Percentiles rank a stretch among this genome's conserved stretches.
phyloP scores from a whole-genome alignment of 2,113 vertebrate species.

The Thymallus thymallus region DNA sequence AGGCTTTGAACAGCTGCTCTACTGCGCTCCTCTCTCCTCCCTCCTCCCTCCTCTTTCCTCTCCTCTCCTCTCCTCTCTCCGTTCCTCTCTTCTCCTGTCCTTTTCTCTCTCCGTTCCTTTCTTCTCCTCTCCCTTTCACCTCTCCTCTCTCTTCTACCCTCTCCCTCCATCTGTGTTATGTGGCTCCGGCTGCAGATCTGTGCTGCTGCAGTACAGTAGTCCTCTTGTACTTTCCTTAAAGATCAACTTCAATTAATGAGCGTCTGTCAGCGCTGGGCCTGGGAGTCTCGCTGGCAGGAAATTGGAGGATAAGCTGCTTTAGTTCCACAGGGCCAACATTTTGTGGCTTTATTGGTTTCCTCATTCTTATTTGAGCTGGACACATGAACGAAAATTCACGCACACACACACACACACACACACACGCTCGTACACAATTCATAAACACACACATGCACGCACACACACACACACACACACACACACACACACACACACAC shows the following conservation, averaged over 20 bases:
- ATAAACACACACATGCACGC: background rate
- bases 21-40: too few relatives aligned
- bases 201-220: slow-evolving; percentile 31
- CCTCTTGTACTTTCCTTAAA: slow-evolving; percentile 40
- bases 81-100: background rate
- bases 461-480: slow-evolving; percentile 8
- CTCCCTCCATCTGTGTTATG: slow-evolving; percentile 35
- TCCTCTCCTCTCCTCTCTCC: too few relatives aligned
- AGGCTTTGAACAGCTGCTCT: slow-evolving; percentile 50
- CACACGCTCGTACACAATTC: too few relatives aligned
- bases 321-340: slow-evolving; percentile 30
- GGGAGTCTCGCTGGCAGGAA: slow-evolving; percentile 30
- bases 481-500: background rate
- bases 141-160: background rate
- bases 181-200: background rate
- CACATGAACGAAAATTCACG: background rate
- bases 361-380: slow-evolving; percentile 25
- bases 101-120: background rate
- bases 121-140: too few relatives aligned
- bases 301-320: slow-evolving; percentile 44
- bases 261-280: slow-evolving; percentile 9
- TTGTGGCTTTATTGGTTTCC: slow-evolving; percentile 44
- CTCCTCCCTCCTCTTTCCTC: too few relatives aligned
- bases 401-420: background rate
- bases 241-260: slow-evolving; percentile 44